Evolutionary conservation across 2,113 vertebrate species (phyloP).

Genomic region (Larimichthys crocea): DNA sequence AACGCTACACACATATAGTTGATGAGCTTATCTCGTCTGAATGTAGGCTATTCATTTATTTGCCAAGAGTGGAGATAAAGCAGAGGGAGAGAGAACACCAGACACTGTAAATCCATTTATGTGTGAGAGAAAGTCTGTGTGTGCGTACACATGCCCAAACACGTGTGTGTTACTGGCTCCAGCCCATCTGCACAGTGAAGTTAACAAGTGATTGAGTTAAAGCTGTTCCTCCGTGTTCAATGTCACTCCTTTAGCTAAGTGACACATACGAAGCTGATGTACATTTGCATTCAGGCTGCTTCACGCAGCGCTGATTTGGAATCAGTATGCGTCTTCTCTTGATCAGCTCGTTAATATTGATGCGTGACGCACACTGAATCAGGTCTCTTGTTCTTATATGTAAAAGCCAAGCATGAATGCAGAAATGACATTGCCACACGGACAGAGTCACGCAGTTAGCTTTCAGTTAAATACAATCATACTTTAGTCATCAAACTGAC

Average conservation of each 20-base stretch:
- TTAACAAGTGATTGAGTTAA: conserved; percentile 8
- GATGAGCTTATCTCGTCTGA: conserved; percentile 74
- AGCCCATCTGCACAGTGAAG: conserved; percentile 26
- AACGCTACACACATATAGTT: conserved; percentile 40
- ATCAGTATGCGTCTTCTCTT: conserved; percentile 4
- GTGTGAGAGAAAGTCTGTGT: conserved; percentile 36
- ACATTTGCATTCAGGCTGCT: conserved; percentile 1
- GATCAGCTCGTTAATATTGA: conserved; percentile 21
- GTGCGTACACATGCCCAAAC: neutral
- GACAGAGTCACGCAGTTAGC: neutral
- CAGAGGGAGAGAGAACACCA: conserved; percentile 53
- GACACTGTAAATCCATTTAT: conserved; percentile 71
- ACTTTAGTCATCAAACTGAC: no score
- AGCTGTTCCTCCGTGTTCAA: conserved; percentile 23
- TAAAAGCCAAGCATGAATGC: neutral
- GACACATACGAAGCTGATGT: neutral
- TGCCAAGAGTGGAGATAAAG: conserved; percentile 67
- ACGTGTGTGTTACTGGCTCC: neutral
- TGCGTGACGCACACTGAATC: neutral
- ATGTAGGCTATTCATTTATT: conserved; percentile 64
- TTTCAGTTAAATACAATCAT: neutral
- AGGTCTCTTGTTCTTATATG: conserved; percentile 8
- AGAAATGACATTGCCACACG: neutral
- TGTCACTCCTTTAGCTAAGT: neutral
- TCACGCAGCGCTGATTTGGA: neutral